Evolutionary conservation across 2,888 invertebrate genomes (phyloP).

Genomic region (Anoncus sp.): DNA sequence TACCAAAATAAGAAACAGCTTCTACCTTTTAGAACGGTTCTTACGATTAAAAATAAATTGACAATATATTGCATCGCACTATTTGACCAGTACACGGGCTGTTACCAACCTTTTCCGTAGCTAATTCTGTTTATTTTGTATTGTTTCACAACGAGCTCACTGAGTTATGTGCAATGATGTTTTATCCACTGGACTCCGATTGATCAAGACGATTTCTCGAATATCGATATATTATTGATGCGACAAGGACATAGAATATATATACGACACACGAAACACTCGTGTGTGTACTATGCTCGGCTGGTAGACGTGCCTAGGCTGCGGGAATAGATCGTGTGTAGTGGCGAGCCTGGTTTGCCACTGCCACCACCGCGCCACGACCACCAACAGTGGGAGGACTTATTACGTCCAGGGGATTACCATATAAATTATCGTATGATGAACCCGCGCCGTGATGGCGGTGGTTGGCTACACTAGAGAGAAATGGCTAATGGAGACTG

Average conservation of each 20-base stretch:
- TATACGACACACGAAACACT: constrained; percentile 9
- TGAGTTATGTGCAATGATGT: constrained; percentile 7
- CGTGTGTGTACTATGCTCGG: constrained; percentile 35
- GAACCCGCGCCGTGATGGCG: constrained; percentile 71
- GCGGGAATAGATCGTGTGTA: constrained; percentile 73
- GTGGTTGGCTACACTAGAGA: constrained; percentile 64
- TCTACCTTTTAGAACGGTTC: no score
- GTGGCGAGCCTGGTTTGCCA: constrained; percentile 75
- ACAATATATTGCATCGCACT: no score
- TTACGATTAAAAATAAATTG: no score
- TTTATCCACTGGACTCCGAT: constrained; percentile 25
- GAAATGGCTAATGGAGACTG: constrained; percentile 53
- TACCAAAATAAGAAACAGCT: no score
- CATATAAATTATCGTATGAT: constrained; percentile 81
- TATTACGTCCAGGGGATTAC: constrained; percentile 80
- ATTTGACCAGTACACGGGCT: no score
- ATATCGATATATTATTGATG: constrained; percentile 20
- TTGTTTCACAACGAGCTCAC: no score
- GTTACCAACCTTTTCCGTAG: not conserved
- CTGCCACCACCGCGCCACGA: constrained; percentile 30
- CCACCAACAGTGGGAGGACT: constrained; percentile 74
- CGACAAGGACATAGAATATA: constrained; percentile 15
- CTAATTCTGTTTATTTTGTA: not conserved
- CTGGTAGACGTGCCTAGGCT: constrained; percentile 55
- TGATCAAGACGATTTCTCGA: constrained; percentile 29